Conservation (phyloP, 2,113 vertebrate genomes). For the Esox niger region DNA sequence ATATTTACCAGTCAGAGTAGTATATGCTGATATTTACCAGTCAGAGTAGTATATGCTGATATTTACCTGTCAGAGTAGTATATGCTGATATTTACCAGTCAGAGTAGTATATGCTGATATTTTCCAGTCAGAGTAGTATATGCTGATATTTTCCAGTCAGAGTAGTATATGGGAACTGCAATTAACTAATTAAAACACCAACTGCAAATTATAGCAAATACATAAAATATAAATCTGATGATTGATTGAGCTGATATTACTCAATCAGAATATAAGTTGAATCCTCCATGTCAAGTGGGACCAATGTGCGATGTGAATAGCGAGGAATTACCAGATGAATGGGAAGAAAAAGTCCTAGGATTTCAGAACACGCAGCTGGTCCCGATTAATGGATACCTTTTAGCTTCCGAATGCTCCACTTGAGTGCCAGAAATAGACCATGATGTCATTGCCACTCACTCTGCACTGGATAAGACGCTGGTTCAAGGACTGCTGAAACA, state of each 20-base stretch:
- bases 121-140: neutral
- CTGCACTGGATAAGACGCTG: slow-evolving; percentile 48
- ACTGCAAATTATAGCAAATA: neutral
- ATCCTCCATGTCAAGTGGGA: neutral
- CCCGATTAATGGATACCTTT: slow-evolving; percentile 61
- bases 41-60: neutral
- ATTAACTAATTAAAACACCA: neutral
- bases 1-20: neutral
- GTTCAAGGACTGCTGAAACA: slow-evolving; percentile 50
- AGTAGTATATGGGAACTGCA: neutral
- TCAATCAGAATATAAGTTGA: neutral
- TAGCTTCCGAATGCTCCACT: slow-evolving; percentile 62
- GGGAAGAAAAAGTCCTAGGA: slow-evolving; percentile 23
- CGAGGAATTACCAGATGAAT: slow-evolving; percentile 22
- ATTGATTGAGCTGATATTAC: neutral
- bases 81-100: too few relatives aligned
- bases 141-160: neutral
- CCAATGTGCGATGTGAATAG: slow-evolving; percentile 8
- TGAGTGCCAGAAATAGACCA: slow-evolving; percentile 62
- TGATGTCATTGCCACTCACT: slow-evolving; percentile 63
- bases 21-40: neutral
- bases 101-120: neutral
- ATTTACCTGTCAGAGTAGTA: neutral
- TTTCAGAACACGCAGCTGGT: slow-evolving; percentile 57
- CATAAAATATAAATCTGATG: neutral